phyloP scores from a whole-genome alignment of 37 sponge, comb jelly and placozoan genomes.

The Ianthella basta region DNA sequence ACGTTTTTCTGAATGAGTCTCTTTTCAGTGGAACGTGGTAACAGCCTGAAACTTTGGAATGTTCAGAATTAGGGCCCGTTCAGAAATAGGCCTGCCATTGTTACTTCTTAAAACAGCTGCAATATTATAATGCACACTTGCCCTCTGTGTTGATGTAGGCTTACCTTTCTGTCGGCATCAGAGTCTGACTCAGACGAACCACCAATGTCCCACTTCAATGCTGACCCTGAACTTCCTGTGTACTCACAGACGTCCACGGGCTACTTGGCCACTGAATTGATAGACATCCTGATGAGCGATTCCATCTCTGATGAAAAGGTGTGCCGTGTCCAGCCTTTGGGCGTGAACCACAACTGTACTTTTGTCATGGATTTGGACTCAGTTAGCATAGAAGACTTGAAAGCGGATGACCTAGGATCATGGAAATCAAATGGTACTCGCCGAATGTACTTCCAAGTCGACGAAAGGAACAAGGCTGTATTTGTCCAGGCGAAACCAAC shows the following conservation, averaged over 20 bases:
- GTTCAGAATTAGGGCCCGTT: too few relatives aligned
- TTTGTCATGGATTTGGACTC: constrained; percentile 23
- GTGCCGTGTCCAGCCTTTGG: constrained; percentile 34
- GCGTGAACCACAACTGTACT: constrained; percentile 17
- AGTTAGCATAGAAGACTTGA: constrained; percentile 20
- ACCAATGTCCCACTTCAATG: too few relatives aligned
- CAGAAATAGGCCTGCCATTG: too few relatives aligned
- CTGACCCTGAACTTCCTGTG: constrained; percentile 14
- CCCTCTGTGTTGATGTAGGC: too few relatives aligned
- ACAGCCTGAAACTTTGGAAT: too few relatives aligned
- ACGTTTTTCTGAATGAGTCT: too few relatives aligned
- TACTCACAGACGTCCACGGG: constrained; percentile 7
- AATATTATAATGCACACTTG: too few relatives aligned
- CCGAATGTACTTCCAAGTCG: neutral
- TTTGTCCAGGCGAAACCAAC: neutral
- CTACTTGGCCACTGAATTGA: neutral
- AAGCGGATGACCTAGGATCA: constrained; percentile 42
- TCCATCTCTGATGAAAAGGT: neutral
- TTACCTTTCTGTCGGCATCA: too few relatives aligned
- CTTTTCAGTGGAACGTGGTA: too few relatives aligned
- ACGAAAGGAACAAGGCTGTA: neutral
- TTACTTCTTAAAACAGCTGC: too few relatives aligned
- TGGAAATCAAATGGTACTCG: constrained; percentile 39
- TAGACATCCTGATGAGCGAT: neutral
- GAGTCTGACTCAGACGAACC: too few relatives aligned